phyloP scores from a whole-genome alignment of 2,888 invertebrate genomes.

The Sialis fuliginosa region DNA sequence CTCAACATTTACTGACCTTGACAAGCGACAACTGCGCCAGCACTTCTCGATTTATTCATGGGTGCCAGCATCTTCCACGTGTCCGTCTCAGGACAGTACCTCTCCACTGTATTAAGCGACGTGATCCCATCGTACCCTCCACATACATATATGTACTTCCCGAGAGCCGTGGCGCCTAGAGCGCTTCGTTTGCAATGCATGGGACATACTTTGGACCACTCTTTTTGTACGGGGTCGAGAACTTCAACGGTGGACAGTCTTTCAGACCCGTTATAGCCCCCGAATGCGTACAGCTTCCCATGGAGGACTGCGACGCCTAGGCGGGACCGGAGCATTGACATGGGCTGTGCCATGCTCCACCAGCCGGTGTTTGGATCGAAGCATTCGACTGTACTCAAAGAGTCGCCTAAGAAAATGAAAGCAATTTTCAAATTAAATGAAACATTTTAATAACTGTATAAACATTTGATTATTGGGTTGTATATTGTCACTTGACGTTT shows the following conservation, averaged over 20 bases:
- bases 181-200: slow-evolving; percentile 71
- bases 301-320: slow-evolving; percentile 73
- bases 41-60: slow-evolving; percentile 44
- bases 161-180: slow-evolving; percentile 62
- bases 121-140: slow-evolving; percentile 75
- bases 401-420: slow-evolving; percentile 36
- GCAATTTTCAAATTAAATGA: neutral
- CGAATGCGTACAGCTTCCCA: slow-evolving; percentile 62
- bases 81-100: slow-evolving; percentile 56
- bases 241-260: slow-evolving; percentile 70
- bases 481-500: too few species aligned
- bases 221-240: slow-evolving; percentile 51
- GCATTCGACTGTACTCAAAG: slow-evolving; percentile 68
- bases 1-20: slow-evolving; percentile 15
- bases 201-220: slow-evolving; percentile 59
- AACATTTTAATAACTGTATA: neutral
- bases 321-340: slow-evolving; percentile 67
- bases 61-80: slow-evolving; percentile 55
- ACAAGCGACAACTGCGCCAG: slow-evolving; percentile 26
- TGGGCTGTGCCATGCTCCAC: slow-evolving; percentile 64
- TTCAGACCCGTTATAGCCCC: slow-evolving; percentile 72
- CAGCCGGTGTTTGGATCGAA: slow-evolving; percentile 52
- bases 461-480: too few species aligned
- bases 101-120: slow-evolving; percentile 66
- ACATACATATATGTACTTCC: slow-evolving; percentile 65